phyloP scores from a whole-genome alignment of 2,113 vertebrate species.

The Tylochromis polylepis region DNA sequence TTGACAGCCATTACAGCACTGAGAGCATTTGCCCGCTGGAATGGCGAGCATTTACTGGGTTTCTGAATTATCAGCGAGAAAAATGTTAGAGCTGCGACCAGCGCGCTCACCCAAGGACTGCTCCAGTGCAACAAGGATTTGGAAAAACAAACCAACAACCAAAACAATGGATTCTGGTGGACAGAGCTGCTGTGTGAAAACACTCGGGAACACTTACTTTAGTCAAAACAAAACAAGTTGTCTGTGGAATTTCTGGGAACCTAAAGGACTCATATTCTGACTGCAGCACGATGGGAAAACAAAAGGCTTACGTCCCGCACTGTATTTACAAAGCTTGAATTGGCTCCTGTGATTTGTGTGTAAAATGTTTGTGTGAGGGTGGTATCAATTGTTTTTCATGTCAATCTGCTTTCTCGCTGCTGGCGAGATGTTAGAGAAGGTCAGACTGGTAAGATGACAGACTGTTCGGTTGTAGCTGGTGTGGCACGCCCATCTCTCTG shows the following conservation, averaged over 20 bases:
- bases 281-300: neutral
- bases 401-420: slow-evolving; percentile 57
- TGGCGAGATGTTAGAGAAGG: slow-evolving; percentile 70
- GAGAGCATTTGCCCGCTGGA: slow-evolving; percentile 9
- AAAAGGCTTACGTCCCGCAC: neutral
- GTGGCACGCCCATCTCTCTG: slow-evolving; percentile 11
- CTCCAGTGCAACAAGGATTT: slow-evolving; percentile 6
- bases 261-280: slow-evolving; percentile 9
- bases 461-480: slow-evolving; percentile 63
- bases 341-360: slow-evolving; percentile 31
- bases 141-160: neutral
- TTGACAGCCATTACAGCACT: neutral
- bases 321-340: neutral
- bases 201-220: neutral
- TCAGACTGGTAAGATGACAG: slow-evolving; percentile 80
- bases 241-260: slow-evolving; percentile 15
- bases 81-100: slow-evolving; percentile 43
- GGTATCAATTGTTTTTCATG: neutral
- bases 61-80: neutral
- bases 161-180: slow-evolving; percentile 1
- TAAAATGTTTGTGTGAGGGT: neutral
- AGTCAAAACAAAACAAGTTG: slow-evolving; percentile 17
- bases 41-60: neutral
- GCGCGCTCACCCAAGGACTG: slow-evolving; percentile 18
- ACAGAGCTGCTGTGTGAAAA: neutral